Conservation (phyloP, 1,140 invertebrate species). For the Drosophila orena region DNA sequence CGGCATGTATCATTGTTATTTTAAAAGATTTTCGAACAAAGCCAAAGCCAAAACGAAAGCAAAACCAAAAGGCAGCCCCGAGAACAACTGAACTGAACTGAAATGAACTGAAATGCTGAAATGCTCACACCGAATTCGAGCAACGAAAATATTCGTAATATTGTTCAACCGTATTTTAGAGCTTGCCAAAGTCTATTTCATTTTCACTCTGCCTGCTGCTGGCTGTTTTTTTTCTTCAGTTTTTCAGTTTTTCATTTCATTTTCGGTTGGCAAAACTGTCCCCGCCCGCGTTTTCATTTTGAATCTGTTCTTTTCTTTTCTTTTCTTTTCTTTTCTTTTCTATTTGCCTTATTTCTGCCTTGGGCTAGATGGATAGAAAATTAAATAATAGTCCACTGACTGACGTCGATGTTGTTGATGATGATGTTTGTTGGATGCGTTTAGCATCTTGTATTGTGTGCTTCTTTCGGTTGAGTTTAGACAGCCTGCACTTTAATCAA, state of each 20-base stretch:
- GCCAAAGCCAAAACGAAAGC: constrained; percentile 14
- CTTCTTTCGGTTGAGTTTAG: constrained; percentile 50
- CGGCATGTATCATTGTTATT: constrained; percentile 81
- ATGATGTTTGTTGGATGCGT: constrained; percentile 50
- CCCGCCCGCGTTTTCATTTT: constrained; percentile 17
- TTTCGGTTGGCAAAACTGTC: constrained; percentile 49
- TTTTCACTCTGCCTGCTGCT: constrained; percentile 24
- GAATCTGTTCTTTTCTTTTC: not conserved
- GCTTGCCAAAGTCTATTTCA: constrained; percentile 55
- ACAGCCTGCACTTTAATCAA: constrained; percentile 73
- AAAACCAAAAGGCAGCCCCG: constrained; percentile 36
- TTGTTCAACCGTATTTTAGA: constrained; percentile 68
- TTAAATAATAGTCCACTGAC: constrained; percentile 77
- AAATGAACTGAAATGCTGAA: not conserved
- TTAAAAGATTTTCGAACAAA: constrained; percentile 76
- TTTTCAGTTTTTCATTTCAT: constrained; percentile 29
- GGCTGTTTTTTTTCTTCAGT: not conserved
- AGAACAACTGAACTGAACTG: constrained; percentile 32
- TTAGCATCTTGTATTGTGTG: constrained; percentile 17
- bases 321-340: not conserved
- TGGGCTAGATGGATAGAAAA: constrained; percentile 60
- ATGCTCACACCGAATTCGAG: constrained; percentile 35
- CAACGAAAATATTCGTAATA: constrained; percentile 68
- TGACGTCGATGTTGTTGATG: constrained; percentile 66
- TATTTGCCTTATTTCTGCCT: constrained; percentile 18